Evolutionary conservation across 2,113 vertebrate species (phyloP).

Genomic region (Erythrolamprus reginae): DNA sequence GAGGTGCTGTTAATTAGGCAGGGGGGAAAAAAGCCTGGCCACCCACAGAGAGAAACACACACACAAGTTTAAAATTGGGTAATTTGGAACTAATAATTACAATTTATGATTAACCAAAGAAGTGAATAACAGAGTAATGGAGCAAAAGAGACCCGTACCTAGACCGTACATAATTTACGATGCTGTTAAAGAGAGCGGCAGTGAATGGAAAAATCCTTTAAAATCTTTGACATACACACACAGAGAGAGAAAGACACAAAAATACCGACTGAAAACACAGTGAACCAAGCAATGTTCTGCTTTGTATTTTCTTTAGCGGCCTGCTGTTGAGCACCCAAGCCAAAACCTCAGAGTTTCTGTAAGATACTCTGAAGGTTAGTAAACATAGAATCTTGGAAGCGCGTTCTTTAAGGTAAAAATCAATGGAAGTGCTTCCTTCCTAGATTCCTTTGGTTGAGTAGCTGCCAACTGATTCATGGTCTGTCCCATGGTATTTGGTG

Average conservation of each 20-base stretch:
- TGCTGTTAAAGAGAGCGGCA: neutral
- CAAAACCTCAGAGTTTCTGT: neutral
- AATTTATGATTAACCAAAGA: neutral
- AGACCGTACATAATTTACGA: neutral
- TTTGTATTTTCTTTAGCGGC: neutral
- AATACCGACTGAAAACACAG: neutral
- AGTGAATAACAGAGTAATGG: neutral
- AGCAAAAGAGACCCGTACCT: neutral
- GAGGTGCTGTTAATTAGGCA: neutral
- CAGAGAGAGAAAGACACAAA: neutral
- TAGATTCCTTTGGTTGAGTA: neutral
- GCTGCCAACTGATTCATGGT: neutral
- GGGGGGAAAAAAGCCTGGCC: neutral
- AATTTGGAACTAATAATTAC: neutral
- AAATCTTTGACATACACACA: neutral
- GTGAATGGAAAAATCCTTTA: neutral
- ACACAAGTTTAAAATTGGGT: neutral
- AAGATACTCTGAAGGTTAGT: neutral
- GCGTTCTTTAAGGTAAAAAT: neutral
- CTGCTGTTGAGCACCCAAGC: neutral
- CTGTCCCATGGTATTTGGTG: neutral
- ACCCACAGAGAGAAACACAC: neutral
- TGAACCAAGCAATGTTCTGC: neutral
- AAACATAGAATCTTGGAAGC: neutral
- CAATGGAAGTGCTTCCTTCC: neutral